Base-by-base conservation (phyloP, 2,797 vertebrate genomes). In the Neopelma chrysocephalum region DNA sequence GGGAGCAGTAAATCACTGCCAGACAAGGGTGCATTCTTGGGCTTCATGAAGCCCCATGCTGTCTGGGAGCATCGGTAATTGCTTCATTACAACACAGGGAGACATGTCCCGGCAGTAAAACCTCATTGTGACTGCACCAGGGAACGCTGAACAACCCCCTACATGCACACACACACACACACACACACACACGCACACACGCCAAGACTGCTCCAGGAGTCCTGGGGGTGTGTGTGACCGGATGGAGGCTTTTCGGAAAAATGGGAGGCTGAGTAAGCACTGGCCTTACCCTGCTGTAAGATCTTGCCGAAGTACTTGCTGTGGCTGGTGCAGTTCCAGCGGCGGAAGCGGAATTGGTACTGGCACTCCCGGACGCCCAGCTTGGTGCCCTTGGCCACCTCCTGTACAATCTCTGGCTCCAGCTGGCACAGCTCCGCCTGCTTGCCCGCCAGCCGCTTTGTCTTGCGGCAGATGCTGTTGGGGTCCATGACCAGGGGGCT, bases 401-500 rank as follows among this genome's bases (percentile, higher is more conserved):
- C 99, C 12, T 97, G 98, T 91, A 99, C 98, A 14, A 99, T 99
- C 98, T 99, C 99, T 0, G 99, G 99, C 96, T 99, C 99, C 14
- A 99, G 99, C 97, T 99, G 99, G 97, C 99, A 99, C 96, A 99
- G 96, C 95, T 99, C 99, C 0, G 99, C 99, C 97, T 99, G 99
- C 94, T 99, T 99, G 80, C 99, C 99, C 0, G 98, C 99, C 96
- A 99, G 97, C 32, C 99, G 98, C 97, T 99, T 99, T 4, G 99
- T 99, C 98, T 99, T 99, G 97, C 99, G 99, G 97, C 99, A 99
- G 98, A 99, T 99, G 97, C 99, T 99, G 97, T 99, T 99, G 83
- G 99, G 99, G 96, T 99, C 99, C 99, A 99, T 99, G 97, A 99
- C 99, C 98, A 99, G 97, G n/a, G 99, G 99, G 97, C 99, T 99